phyloP scores from a whole-genome alignment of 2,888 invertebrate genomes.

The Stictocephala bisonia region DNA sequence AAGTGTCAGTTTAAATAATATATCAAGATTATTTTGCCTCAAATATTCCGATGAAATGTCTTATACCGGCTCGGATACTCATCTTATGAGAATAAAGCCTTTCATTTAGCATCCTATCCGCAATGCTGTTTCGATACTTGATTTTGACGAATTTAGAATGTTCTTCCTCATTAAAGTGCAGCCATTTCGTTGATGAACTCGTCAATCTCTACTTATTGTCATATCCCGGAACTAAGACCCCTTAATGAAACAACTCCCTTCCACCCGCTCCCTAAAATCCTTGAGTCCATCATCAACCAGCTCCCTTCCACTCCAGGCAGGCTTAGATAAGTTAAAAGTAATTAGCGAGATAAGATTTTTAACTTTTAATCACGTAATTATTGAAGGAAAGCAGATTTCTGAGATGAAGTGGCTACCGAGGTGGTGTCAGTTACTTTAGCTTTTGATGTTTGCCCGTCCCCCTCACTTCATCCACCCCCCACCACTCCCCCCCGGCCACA shows the following conservation, averaged over 20 bases:
- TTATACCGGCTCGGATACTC: too few relatives aligned
- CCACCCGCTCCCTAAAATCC: too few relatives aligned
- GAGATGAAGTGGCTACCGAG: conserved; percentile 4
- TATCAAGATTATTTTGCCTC: too few relatives aligned
- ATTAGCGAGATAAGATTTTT: conserved; percentile 35
- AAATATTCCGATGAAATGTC: too few relatives aligned
- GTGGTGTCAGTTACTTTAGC: conserved; percentile 26
- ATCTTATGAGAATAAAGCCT: too few relatives aligned
- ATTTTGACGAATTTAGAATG: too few relatives aligned
- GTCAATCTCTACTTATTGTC: conserved; percentile 29
- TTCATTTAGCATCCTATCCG: too few relatives aligned
- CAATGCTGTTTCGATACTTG: too few relatives aligned
- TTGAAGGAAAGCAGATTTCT: conserved; percentile 22
- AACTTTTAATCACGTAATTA: conserved; percentile 34
- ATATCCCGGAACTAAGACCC: conserved; percentile 20
- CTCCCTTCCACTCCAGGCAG: not conserved
- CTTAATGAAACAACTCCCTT: conserved; percentile 27
- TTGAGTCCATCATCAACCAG: not conserved
- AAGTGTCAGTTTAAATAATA: too few relatives aligned
- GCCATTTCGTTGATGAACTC: conserved; percentile 28
- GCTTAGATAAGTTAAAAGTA: conserved; percentile 31
- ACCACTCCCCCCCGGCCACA: not conserved
- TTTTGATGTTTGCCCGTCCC: conserved; percentile 27
- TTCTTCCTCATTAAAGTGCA: too few relatives aligned
- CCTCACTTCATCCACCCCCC: too few relatives aligned